Percentiles rank a stretch among this genome's conserved stretches.
Evolutionary conservation across 2,797 vertebrate species (phyloP).

Genomic region (Gymnothorax javanicus): DNA sequence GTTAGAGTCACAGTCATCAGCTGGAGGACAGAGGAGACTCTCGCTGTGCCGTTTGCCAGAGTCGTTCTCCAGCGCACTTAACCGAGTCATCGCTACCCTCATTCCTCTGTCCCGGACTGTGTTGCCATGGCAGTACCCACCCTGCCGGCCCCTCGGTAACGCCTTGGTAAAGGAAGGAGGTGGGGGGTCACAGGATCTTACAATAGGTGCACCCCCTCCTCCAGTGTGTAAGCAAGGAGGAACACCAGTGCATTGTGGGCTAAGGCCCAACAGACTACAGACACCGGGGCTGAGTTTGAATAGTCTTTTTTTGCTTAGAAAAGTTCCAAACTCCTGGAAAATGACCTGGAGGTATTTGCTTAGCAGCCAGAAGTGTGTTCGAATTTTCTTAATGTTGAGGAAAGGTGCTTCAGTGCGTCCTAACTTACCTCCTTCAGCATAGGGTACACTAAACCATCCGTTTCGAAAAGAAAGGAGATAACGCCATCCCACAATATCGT

Average conservation of each 20-base stretch:
- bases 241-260: conserved; percentile 30
- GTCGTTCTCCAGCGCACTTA: conserved; percentile 37
- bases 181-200: conserved; percentile 44
- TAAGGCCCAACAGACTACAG: not conserved
- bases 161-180: conserved; percentile 33
- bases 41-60: conserved; percentile 25
- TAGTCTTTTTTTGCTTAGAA: too few relatives aligned
- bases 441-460: too few relatives aligned
- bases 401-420: too few relatives aligned
- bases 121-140: conserved; percentile 74
- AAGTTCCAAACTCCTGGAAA: too few relatives aligned
- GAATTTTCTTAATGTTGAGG: too few relatives aligned
- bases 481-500: too few relatives aligned
- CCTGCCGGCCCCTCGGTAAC: conserved; percentile 58
- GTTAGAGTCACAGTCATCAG: not conserved
- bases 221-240: conserved; percentile 36
- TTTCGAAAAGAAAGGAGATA: too few relatives aligned
- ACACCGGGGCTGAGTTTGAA: not conserved
- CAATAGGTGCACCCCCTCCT: conserved; percentile 69
- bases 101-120: conserved; percentile 57
- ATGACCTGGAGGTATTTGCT: too few relatives aligned
- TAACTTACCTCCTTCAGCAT: too few relatives aligned
- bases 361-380: too few relatives aligned
- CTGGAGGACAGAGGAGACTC: not conserved
- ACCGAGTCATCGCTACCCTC: conserved; percentile 46